Evolutionary conservation across 2,888 invertebrate genomes (phyloP), one percentile per base, ranked within the genome.

Genomic region (Drosophila putrida): DNA sequence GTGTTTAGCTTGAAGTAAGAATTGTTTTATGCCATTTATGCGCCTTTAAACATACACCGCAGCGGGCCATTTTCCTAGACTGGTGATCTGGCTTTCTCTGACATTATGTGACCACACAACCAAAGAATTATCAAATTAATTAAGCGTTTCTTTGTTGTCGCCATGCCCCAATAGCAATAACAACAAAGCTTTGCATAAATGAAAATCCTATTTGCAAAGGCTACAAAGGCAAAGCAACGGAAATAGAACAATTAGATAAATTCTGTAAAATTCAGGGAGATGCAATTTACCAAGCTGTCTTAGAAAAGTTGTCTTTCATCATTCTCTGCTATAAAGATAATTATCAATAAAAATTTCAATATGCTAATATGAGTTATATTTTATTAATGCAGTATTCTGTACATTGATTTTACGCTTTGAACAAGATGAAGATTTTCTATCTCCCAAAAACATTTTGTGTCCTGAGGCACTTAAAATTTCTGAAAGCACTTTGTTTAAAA

Each of bases 121-220:
- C 61, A 55, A 58, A 64, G 63, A 85, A 79, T 72, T 78, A 80
- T 78, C 88, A 86, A 88, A 86, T 89, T 86, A 86, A 86, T 86
- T 86, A 86, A 73, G 44, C 58, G 36, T 44, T 49, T 70, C 73
- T 81, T 78, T 78, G 74, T 72, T 78, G 50, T 75, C 54, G 65
- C 38, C 72, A 51, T 63, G 61, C 57, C 47, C 35, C 35, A 68
- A 46, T 43, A 36, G 41, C 55, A 57, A 50, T 36, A 65, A 43
- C 44, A 66, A 57, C 69, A 69, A 63, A 59, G 43, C 13, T 69
- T 64, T 60, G 38, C 53, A 58, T 54, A 71, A 78, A 75, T 67
- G 58, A 74, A 78, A 84, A 75, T 64, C 64, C 61, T 63, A 65
- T 71, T 74, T 71, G 36, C 55, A 38, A 33, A 28, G 13, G 11